Conservation (phyloP, 2,797 vertebrate species). For the Nothura maculosa region DNA sequence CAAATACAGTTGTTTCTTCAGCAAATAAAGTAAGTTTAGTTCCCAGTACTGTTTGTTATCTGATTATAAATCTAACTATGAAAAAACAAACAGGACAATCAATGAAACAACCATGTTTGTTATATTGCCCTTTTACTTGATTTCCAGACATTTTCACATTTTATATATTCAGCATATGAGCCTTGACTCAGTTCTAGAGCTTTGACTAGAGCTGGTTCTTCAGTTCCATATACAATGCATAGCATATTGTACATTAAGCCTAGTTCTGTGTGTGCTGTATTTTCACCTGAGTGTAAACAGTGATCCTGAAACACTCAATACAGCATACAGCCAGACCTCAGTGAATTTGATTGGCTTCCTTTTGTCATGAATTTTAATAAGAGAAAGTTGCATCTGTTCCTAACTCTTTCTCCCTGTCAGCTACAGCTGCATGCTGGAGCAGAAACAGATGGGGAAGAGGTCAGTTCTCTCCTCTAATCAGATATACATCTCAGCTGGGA, state of each 20-base stretch:
- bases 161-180: neutral
- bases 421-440: neutral
- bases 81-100: neutral
- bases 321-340: neutral
- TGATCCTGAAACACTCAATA: neutral
- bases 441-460: slow-evolving; percentile 28
- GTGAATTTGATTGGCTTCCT: neutral
- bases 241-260: neutral
- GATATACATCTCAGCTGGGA: slow-evolving; percentile 11
- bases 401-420: slow-evolving; percentile 6
- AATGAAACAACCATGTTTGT: neutral
- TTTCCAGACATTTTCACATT: neutral
- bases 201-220: neutral
- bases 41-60: neutral
- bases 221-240: neutral
- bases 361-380: slow-evolving; percentile 4
- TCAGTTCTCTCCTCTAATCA: neutral
- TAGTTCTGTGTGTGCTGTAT: neutral
- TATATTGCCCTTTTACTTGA: neutral
- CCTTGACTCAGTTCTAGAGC: neutral
- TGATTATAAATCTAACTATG: neutral
- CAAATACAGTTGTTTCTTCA: neutral
- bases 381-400: slow-evolving; percentile 24
- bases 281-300: neutral
- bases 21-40: neutral